Evolutionary conservation across 1,140 invertebrate genomes (phyloP), one percentile per base, ranked within the genome.

Genomic region (Magallana ariakensis): DNA sequence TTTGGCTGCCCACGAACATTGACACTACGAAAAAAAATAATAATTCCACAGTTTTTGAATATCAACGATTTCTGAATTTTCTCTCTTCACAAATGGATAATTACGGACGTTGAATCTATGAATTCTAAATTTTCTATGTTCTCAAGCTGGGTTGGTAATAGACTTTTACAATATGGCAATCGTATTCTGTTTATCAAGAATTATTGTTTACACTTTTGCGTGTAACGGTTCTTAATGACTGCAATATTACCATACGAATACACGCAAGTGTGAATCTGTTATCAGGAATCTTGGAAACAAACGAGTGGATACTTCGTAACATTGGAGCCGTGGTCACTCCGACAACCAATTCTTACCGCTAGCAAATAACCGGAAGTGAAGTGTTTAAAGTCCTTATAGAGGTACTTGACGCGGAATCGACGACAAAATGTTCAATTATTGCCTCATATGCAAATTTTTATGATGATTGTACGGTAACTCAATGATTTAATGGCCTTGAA

Each of bases 101-200:
- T 46, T 46, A 46, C 33, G 33, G 33, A 46, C 33, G 33, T 46
- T 46, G 33, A 46, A 46, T 46, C 2, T 46, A 46, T 46, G 33
- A 46, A 4, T 46, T 46, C 33, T 46, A 5, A 46, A 46, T 46
- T 46, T 46, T 46, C 33, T 46, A 46, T 46, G 2, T 46, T 46
- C 33, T 46, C 33, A 46, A 4, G 33, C 33, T 46, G 33, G 33
- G 33, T 46, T 46, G 3, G 33, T 2, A 46, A 46, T 5, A 46
- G 2, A 46, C 9, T 13, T 75, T 75, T 75, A 75, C 33, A 75
- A 75, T 26, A 75, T 75, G 66, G 66, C 66, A 75, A 75, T 75
- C 19, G 66, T 13, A 66, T 26, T 26, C 66, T 26, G 66, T 10
- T 75, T 75, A 75, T 75, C 66, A 5, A 13, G 66, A 26, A 10